Evolutionary conservation across 2,113 vertebrate genomes (phyloP).

Genomic region (Pseudolaguvia tuberculata): DNA sequence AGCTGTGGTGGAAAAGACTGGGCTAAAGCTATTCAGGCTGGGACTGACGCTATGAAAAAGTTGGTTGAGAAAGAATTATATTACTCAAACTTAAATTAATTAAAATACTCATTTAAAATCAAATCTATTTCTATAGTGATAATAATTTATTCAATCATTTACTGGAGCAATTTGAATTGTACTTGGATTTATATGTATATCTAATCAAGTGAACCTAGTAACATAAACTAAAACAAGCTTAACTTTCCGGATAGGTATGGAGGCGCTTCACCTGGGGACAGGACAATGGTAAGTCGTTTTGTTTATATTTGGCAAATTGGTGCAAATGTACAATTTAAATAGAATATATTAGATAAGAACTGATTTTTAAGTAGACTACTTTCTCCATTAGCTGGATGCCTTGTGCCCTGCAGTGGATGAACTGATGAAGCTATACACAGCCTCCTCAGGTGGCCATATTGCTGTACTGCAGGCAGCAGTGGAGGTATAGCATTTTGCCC

Average conservation of each 20-base stretch:
- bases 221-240: too few relatives aligned
- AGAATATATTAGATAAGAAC: too few relatives aligned
- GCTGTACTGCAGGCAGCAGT: conserved; percentile 69
- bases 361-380: neutral
- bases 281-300: conserved; percentile 74
- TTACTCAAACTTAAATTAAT: too few relatives aligned
- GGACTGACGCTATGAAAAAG: conserved; percentile 84
- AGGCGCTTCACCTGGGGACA: conserved; percentile 76
- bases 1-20: conserved; percentile 62
- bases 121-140: too few relatives aligned
- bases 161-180: too few relatives aligned
- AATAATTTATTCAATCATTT: too few relatives aligned
- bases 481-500: conserved; percentile 63
- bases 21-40: conserved; percentile 82
- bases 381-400: conserved; percentile 77
- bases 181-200: too few relatives aligned
- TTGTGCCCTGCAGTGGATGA: conserved; percentile 78
- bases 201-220: too few relatives aligned
- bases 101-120: too few relatives aligned
- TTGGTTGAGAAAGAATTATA: conserved; percentile 52
- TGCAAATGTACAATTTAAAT: too few relatives aligned
- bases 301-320: neutral
- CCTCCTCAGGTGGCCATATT: conserved; percentile 61
- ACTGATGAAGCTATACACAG: conserved; percentile 66
- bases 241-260: conserved; percentile 69